A percentile compares a stretch with the other conserved stretches of the same genome.
phyloP scores from a whole-genome alignment of 2,888 invertebrate species.

The Hoplodrina ambigua region DNA sequence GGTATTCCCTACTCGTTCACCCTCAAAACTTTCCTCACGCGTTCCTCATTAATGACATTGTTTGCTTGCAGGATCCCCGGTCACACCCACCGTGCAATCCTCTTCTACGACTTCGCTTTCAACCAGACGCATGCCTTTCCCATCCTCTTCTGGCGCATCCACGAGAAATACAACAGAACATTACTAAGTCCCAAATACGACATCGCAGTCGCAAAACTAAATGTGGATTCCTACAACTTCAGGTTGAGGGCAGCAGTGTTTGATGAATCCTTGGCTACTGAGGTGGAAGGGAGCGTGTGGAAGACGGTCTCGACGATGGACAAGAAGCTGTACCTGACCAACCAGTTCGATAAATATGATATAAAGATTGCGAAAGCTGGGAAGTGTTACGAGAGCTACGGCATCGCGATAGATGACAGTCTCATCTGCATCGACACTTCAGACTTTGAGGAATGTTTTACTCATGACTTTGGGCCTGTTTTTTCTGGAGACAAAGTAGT shows the following conservation, averaged over 20 bases:
- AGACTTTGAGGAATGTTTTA: slow-evolving; percentile 26
- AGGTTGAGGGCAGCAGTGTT: slow-evolving; percentile 18
- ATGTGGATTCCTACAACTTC: slow-evolving; percentile 67
- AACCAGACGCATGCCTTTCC: slow-evolving; percentile 78
- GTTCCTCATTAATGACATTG: too few relatives aligned
- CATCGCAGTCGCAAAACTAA: slow-evolving; percentile 82
- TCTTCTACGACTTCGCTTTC: slow-evolving; percentile 76
- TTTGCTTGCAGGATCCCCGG: slow-evolving; percentile 59
- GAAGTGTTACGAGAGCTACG: slow-evolving; percentile 42
- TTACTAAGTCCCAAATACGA: slow-evolving; percentile 71
- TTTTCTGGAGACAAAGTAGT: slow-evolving; percentile 42
- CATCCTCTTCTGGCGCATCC: slow-evolving; percentile 79
- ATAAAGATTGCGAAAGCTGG: slow-evolving; percentile 18
- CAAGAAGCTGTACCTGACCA: slow-evolving; percentile 34
- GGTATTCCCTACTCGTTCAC: too few relatives aligned
- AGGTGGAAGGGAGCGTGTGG: slow-evolving; percentile 47
- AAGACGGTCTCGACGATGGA: slow-evolving; percentile 46
- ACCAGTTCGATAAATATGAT: slow-evolving; percentile 41
- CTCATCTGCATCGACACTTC: slow-evolving; percentile 39
- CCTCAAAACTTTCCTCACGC: too few relatives aligned
- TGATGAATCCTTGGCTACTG: not conserved
- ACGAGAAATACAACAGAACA: slow-evolving; percentile 76
- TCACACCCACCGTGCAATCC: slow-evolving; percentile 75
- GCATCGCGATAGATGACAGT: slow-evolving; percentile 34
- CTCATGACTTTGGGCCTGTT: slow-evolving; percentile 45